Base-by-base conservation (phyloP, 2,888 invertebrate genomes). In the Drosophila anomelani region DNA sequence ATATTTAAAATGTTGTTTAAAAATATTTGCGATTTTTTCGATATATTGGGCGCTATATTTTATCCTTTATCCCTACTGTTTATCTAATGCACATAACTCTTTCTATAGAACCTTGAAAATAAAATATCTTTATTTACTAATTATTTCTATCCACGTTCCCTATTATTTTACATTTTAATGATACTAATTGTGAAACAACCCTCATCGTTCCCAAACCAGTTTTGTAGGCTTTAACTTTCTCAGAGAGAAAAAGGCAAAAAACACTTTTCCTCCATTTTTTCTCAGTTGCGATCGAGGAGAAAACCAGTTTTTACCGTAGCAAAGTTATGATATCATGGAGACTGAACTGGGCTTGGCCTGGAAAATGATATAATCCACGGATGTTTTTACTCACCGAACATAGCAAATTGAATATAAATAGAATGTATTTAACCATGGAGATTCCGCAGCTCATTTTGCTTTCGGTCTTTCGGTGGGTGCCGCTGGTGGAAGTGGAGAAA, bases 381-480 rank as follows among this genome's bases (percentile, higher is more conserved):
- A 51, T 6, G 7, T 23, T 53, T 56, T 55, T 69, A 96, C 96
- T 96, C 93, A 96, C 96, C 94, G 95, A 95, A 89, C 96, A 96
- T 73, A 96, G 90, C 86, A 96, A 93, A 92, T 96, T 96, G 93
- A 96, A 96, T 92, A 96, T 94, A 93, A 96, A 97, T 89, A 97
- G 94, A 88, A 96, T 94, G 93, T 96, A 96, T 94, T 97, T 97
- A 91, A 96, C 94, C 93, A 96, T 95, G 93, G 95, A 95, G 93
- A 95, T 95, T 92, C 95, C 96, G 93, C 95, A 95, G 93, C 94
- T 94, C 95, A 95, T 95, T 91, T 93, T 94, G 93, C 39, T 49
- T 75, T 36, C 15, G 51, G 73, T 73, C 77, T 80, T 88, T 85
- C 77, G 71, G 44, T n/a, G 46, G 54, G 38, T 34, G 49, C 39